Evolutionary conservation across 2,888 invertebrate species (phyloP).

Genomic region (Apoda limacodes): DNA sequence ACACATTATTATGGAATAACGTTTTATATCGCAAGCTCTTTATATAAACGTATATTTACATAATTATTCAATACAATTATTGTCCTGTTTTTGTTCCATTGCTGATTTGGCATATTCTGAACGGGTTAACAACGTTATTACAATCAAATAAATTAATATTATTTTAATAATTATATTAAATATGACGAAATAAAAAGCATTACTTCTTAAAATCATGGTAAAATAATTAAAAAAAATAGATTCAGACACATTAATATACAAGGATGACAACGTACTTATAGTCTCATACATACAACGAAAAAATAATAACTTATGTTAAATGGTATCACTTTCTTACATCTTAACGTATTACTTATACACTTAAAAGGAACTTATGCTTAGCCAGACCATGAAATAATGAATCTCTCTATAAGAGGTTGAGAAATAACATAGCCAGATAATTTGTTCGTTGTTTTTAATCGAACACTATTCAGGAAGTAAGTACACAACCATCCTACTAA

Average conservation of each 20-base stretch:
- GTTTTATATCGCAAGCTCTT: too few relatives aligned
- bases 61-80: too few relatives aligned
- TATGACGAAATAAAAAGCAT: too few relatives aligned
- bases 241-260: conserved; percentile 44
- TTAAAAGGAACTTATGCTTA: conserved; percentile 58
- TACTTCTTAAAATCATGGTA: conserved; percentile 33
- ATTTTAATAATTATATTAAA: too few relatives aligned
- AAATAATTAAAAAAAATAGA: conserved; percentile 43
- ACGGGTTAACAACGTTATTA: too few relatives aligned
- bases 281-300: conserved; percentile 40
- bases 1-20: too few relatives aligned
- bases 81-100: too few relatives aligned
- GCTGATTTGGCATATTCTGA: too few relatives aligned
- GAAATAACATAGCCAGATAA: conserved; percentile 29
- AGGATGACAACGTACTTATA: conserved; percentile 35
- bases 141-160: too few relatives aligned
- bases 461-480: conserved; percentile 30
- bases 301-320: conserved; percentile 52
- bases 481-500: conserved; percentile 70
- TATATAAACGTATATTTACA: too few relatives aligned
- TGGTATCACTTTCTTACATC: conserved; percentile 67
- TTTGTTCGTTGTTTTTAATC: conserved; percentile 23
- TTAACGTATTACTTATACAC: conserved; percentile 47
- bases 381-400: conserved; percentile 48
- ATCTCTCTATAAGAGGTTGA: conserved; percentile 34